These are phyloP conservation scores for Microdon myrmicae DNA, from an alignment of 2,888 invertebrate genomes.

Conservation along the genomic window DNA sequence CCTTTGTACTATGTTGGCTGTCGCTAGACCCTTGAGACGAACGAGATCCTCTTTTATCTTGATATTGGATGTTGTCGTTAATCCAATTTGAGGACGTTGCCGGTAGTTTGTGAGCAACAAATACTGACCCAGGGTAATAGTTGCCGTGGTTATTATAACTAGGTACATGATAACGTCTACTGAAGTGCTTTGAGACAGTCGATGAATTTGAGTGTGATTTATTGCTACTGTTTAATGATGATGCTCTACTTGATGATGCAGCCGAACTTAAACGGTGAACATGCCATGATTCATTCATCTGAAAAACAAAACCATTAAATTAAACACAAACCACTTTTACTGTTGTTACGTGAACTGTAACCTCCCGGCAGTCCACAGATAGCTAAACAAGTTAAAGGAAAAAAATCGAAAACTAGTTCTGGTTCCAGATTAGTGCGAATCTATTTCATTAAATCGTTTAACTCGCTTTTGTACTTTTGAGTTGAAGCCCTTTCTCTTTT, in stretches of 20 bases:
- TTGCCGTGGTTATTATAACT: background rate
- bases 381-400: too few relatives aligned
- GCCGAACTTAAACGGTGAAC: conserved; percentile 84
- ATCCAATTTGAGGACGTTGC: conserved; percentile 30
- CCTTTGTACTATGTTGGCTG: conserved; percentile 82
- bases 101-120: conserved; percentile 53
- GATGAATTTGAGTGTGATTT: conserved; percentile 61
- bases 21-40: conserved; percentile 77
- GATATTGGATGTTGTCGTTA: conserved; percentile 18
- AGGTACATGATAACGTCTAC: background rate
- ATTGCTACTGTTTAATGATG: conserved; percentile 60
- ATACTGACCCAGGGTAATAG: too few relatives aligned
- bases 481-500: too few relatives aligned
- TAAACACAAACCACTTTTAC: conserved; percentile 12
- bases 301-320: conserved; percentile 18
- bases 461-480: too few relatives aligned
- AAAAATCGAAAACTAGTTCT: too few relatives aligned
- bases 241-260: conserved; percentile 60
- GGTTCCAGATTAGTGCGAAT: too few relatives aligned
- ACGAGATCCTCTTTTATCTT: conserved; percentile 69
- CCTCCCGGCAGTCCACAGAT: background rate
- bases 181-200: conserved; percentile 47
- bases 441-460: too few relatives aligned
- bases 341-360: conserved; percentile 1
- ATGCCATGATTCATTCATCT: conserved; percentile 75